These are phyloP conservation scores for Pao palembangensis DNA, from an alignment of 2,113 vertebrate genomes.

Conservation along the genomic window DNA sequence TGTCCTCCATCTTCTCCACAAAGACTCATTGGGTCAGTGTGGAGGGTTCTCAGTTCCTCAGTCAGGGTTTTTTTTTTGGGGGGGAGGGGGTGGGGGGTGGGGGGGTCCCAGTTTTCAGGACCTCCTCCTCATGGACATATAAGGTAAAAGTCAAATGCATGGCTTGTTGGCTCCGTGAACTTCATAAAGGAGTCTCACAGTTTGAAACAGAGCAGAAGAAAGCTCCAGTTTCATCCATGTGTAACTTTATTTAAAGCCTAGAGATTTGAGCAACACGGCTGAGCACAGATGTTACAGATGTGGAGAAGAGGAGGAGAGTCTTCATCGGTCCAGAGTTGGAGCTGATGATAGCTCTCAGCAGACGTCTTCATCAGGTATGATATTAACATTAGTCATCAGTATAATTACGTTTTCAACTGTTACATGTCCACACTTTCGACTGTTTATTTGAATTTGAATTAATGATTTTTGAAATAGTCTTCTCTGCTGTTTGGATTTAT, in stretches of 20 bases:
- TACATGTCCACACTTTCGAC: no score
- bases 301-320: no score
- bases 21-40: conserved; percentile 67
- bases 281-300: no score
- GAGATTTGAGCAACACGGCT: no score
- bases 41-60: conserved; percentile 68
- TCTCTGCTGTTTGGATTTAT: no score
- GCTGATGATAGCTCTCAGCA: conserved; percentile 1
- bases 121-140: conserved; percentile 84
- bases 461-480: no score
- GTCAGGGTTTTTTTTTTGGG: conserved; percentile 65
- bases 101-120: conserved; percentile 70
- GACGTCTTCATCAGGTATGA: conserved; percentile 19
- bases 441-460: no score
- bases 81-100: conserved; percentile 34
- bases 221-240: no score
- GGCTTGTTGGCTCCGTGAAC: conserved; percentile 42
- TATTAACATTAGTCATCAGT: background rate
- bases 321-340: background rate
- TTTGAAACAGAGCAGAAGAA: background rate
- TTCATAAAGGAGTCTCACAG: conserved; percentile 67
- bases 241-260: no score
- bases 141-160: conserved; percentile 85
- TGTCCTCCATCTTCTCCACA: conserved; percentile 28
- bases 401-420: no score